Percentiles rank a stretch among this genome's conserved stretches.
These are phyloP conservation scores for Montipora efflorescens DNA, from an alignment of 64 coral and sea anemone genomes.

Conservation along the genomic window DNA sequence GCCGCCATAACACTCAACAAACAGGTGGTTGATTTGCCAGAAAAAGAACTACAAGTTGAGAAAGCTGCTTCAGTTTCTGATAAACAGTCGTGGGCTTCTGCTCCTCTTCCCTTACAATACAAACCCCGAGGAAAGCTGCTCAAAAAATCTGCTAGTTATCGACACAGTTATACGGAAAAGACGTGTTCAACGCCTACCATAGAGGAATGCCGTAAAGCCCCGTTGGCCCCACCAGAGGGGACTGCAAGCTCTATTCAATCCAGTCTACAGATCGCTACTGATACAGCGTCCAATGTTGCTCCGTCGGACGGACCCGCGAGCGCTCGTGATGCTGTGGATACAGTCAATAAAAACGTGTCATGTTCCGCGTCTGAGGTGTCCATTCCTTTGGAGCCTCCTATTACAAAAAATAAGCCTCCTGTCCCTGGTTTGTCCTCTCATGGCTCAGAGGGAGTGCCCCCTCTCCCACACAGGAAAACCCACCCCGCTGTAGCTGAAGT, in stretches of 20 bases:
- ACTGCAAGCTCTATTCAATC: conserved; percentile 64
- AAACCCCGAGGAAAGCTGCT: conserved; percentile 2
- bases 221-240: conserved; percentile 78
- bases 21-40: conserved; percentile 10
- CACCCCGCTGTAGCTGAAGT: neutral
- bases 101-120: conserved; percentile 77
- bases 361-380: conserved; percentile 86
- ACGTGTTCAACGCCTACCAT: neutral
- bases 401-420: conserved; percentile 41
- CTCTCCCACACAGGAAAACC: neutral
- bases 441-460: conserved; percentile 9
- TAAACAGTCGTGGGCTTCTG: conserved; percentile 85
- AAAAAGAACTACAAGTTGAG: conserved; percentile 15
- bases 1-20: conserved; percentile 82
- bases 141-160: conserved; percentile 68
- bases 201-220: conserved; percentile 41
- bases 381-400: conserved; percentile 3
- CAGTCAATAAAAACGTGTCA: conserved; percentile 48
- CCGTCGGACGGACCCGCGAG: conserved; percentile 8
- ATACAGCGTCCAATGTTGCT: conserved; percentile 38
- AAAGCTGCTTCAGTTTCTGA: conserved; percentile 68
- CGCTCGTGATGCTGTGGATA: conserved; percentile 1
- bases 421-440: conserved; percentile 70
- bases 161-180: conserved; percentile 67
- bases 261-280: conserved; percentile 30